Percentiles rank a stretch among this genome's conserved stretches.
phyloP scores from a whole-genome alignment of 2,113 vertebrate genomes.

The Procapra przewalskii region DNA sequence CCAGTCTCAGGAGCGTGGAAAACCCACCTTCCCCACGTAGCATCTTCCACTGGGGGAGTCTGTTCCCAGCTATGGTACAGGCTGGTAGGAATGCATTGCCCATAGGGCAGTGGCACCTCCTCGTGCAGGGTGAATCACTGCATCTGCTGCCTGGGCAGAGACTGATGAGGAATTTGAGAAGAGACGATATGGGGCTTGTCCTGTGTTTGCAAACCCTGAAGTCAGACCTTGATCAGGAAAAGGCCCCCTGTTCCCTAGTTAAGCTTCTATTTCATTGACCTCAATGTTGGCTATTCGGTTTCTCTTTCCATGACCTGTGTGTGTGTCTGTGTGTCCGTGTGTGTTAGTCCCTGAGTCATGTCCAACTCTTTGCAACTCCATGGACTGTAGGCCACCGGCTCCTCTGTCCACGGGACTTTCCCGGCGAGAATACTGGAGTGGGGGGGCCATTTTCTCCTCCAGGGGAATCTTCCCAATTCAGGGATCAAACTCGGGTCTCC shows the following conservation, averaged over 20 bases:
- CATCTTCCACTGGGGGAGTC: not conserved
- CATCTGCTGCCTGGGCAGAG: not conserved
- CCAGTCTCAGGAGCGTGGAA: not conserved
- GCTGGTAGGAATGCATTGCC: not conserved
- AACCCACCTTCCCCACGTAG: not conserved
- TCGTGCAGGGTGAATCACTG: not conserved
- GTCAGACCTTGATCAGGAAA: not conserved
- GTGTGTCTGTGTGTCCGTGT: not conserved
- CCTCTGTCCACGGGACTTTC: not conserved
- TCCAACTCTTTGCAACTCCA: not conserved
- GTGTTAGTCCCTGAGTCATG: not conserved
- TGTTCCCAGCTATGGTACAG: fast-evolving
- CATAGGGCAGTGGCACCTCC: too few relatives aligned
- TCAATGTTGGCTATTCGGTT: not conserved
- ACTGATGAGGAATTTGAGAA: not conserved
- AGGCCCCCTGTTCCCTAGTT: not conserved
- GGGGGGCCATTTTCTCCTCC: not conserved
- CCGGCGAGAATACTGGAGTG: not conserved
- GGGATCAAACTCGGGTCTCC: not conserved
- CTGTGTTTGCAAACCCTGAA: not conserved
- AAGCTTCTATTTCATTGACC: not conserved
- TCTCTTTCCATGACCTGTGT: not conserved
- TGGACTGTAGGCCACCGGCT: not conserved
- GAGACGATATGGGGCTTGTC: too few relatives aligned
- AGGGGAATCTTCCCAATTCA: not conserved